These are phyloP conservation scores for Xenopus petersii DNA, from an alignment of 2,797 vertebrate genomes.

Conservation along the genomic window DNA sequence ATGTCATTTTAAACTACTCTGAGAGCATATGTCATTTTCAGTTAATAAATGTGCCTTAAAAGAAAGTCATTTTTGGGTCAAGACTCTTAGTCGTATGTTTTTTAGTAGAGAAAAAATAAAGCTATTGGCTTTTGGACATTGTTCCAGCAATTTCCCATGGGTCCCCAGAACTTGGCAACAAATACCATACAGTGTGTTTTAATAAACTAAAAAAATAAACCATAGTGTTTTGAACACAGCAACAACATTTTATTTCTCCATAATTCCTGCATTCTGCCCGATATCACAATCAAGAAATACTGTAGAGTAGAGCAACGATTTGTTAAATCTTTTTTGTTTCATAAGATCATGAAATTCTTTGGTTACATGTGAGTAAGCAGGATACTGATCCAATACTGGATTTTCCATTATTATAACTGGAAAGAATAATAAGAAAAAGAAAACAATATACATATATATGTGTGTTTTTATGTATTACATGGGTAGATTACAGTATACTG, in stretches of 20 bases:
- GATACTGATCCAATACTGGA: no score
- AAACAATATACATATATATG: no score
- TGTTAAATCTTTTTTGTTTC: no score
- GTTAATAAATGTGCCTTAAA: conserved; percentile 48
- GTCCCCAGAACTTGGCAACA: conserved; percentile 29
- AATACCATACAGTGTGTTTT: conserved; percentile 35
- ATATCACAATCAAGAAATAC: no score
- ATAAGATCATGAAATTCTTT: no score
- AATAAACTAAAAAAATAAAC: conserved; percentile 44
- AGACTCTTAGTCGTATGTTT: conserved; percentile 28
- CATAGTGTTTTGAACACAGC: conserved; percentile 16
- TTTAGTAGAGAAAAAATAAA: conserved; percentile 45
- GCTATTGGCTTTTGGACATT: conserved; percentile 44
- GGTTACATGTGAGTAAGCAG: no score
- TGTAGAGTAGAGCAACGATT: no score
- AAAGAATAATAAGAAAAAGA: no score
- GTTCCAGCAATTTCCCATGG: conserved; percentile 40
- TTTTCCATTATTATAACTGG: no score
- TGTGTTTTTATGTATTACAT: no score
- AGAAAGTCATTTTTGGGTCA: conserved; percentile 49
- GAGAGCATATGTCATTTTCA: conserved; percentile 35
- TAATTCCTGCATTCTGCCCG: conserved; percentile 16
- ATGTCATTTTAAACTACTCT: conserved; percentile 46
- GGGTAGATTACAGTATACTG: no score
- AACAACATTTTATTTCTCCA: conserved; percentile 12